Conservation (phyloP, 2,113 vertebrate genomes). For the Poeciliopsis occidentalis region DNA sequence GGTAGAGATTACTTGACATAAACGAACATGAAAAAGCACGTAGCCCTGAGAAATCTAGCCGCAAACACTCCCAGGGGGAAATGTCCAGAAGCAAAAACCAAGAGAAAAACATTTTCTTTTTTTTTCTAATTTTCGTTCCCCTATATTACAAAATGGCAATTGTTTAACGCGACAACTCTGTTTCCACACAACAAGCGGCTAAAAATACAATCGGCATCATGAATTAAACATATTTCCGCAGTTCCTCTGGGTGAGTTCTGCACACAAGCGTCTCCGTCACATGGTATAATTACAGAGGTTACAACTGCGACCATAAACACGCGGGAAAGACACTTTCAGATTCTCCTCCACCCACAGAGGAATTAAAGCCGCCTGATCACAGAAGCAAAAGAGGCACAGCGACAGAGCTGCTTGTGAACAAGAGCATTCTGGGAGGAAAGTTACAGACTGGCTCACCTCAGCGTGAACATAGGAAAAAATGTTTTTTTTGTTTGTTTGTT, state of each 20-base stretch:
- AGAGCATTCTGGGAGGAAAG: constrained; percentile 12
- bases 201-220: constrained; percentile 69
- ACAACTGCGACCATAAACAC: constrained; percentile 52
- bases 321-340: constrained; percentile 52
- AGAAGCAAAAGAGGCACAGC: neutral
- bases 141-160: constrained; percentile 49
- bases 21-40: neutral
- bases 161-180: constrained; percentile 44
- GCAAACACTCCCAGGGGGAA: constrained; percentile 13
- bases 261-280: constrained; percentile 34
- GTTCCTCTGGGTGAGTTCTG: constrained; percentile 53
- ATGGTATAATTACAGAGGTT: constrained; percentile 61
- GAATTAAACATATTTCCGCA: constrained; percentile 69
- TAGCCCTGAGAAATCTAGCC: neutral
- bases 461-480: neutral
- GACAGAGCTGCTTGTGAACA: constrained; percentile 30
- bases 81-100: constrained; percentile 25
- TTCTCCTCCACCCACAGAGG: constrained; percentile 34
- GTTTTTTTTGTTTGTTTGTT: too few species aligned
- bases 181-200: constrained; percentile 61
- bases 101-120: constrained; percentile 32
- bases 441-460: constrained; percentile 16
- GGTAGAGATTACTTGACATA: neutral
- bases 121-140: too few species aligned
- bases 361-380: constrained; percentile 24